A percentile compares a stretch with the other conserved stretches of the same genome.
Conservation (phyloP, 2,888 invertebrate genomes). For the Diadegma fenestrale region DNA sequence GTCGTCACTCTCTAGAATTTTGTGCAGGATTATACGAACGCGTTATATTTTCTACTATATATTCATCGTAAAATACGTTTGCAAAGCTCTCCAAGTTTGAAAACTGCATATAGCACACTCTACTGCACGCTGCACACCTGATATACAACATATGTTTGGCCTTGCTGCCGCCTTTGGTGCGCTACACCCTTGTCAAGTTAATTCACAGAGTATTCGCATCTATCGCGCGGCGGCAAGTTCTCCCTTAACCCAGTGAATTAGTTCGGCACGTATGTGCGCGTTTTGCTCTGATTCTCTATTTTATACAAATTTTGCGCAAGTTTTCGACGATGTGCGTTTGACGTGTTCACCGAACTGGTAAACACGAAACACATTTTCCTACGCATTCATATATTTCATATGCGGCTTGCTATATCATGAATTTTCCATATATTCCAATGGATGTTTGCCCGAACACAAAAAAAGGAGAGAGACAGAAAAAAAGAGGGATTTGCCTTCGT, state of each 20-base stretch:
- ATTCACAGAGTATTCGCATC: neutral
- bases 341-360: neutral
- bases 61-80: conserved; percentile 42
- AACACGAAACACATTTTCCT: neutral
- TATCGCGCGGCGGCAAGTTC: conserved; percentile 1
- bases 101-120: conserved; percentile 31
- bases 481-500: neutral
- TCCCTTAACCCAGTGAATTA: conserved; percentile 11
- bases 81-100: conserved; percentile 28
- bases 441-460: neutral
- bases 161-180: conserved; percentile 15
- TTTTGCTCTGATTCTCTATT: conserved; percentile 7
- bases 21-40: neutral
- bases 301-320: neutral
- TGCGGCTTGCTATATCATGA: neutral
- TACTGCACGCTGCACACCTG: neutral
- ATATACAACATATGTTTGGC: conserved; percentile 34
- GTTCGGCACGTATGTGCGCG: conserved; percentile 22
- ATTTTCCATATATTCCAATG: conserved; percentile 4
- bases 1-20: conserved; percentile 15
- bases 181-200: neutral
- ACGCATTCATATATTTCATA: neutral
- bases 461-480: neutral
- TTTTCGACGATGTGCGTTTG: conserved; percentile 2
- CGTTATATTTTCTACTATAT: conserved; percentile 18